Conservation (phyloP, 1,140 invertebrate genomes). For the Caenorhabditis elegans region WBcel235 BX284602.5:9750501-9751000, state of each 20-base stretch:
- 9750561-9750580: constrained; percentile 10
- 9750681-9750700: not conserved
- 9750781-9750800: too few relatives aligned
- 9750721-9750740: not conserved
- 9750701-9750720: not conserved
- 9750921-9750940: too few relatives aligned
- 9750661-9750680: constrained; percentile 10
- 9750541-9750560: not conserved
- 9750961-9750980: too few relatives aligned
- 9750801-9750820: too few relatives aligned
- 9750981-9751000: too few relatives aligned
- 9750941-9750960: too few relatives aligned
- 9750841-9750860: too few relatives aligned
- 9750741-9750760: not conserved
- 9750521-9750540: not conserved
- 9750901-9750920: too few relatives aligned
- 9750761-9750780: too few relatives aligned
- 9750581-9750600: constrained; percentile 13
- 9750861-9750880: too few relatives aligned
- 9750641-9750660: not conserved
- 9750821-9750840: too few relatives aligned
- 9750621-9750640: not conserved
- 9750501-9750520: not conserved
- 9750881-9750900: too few relatives aligned
- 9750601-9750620: not conserved